Conservation (phyloP, 2,113 vertebrate species). For the Lycaon pictus region DNA sequence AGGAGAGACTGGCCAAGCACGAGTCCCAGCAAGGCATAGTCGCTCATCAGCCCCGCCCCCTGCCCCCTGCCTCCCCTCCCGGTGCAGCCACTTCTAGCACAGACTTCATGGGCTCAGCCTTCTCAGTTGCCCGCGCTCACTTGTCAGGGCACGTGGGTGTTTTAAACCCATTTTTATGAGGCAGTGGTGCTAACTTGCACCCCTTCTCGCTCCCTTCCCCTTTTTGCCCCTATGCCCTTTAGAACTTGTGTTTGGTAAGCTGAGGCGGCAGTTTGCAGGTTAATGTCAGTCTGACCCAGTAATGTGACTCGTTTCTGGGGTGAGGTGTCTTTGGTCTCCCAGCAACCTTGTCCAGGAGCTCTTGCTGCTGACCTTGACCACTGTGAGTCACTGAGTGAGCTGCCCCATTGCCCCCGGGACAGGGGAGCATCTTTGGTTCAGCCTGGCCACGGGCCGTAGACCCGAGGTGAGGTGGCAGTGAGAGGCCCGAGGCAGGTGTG, state of each 20-base stretch:
- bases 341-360: not conserved
- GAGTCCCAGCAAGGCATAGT: conserved; percentile 95
- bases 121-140: fast-evolving
- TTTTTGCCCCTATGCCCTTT: fast-evolving
- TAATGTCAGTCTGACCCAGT: not conserved
- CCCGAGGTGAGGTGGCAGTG: not conserved
- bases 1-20: conserved; percentile 94
- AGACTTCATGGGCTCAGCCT: conserved; percentile 70
- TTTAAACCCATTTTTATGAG: fast-evolving
- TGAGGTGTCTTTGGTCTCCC: fast-evolving
- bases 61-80: conserved; percentile 23
- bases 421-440: too few species aligned
- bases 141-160: fast-evolving
- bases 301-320: fast-evolving
- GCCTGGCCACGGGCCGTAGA: not conserved
- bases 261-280: fast-evolving
- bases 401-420: not conserved
- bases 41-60: not conserved
- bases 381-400: not conserved
- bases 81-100: conserved; percentile 81
- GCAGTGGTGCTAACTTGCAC: fast-evolving
- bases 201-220: fast-evolving
- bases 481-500: not conserved
- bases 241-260: too few species aligned
- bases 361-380: not conserved